Evolutionary conservation across 2,113 vertebrate genomes (phyloP), one percentile per base, ranked within the genome.

Genomic region (Lichenostomus cassidix): DNA sequence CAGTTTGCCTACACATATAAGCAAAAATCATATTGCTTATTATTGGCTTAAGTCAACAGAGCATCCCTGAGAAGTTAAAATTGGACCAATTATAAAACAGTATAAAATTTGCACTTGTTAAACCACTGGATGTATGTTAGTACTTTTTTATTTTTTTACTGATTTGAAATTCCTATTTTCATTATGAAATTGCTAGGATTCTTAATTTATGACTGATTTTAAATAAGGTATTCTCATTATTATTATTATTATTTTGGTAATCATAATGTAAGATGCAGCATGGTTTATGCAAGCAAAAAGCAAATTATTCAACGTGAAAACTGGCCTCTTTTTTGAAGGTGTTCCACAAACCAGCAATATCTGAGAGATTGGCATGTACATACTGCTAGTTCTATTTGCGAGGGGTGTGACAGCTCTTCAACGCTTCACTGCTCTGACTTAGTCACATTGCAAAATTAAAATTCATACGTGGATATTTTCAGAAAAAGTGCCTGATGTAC

Each of bases 401-500:
- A 93, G 92, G 91, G 44, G 22, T 64, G 94, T 97, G 94, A 93
- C 68, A 64, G 96, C 94, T 94, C 92, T 93, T 95, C 95, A 90
- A 55, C 44, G 27, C 94, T 89, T 96, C 59, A 52, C 96, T 95
- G 75, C 97, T 95, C 37, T 79, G 90, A 89, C 81, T 97, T 89
- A 96, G 96, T 97, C 80, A 95, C 94, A 90, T 91, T 91, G 91
- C 96, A 96, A 78, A 96, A 81, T 97, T 96, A 89, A 90, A 75
- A 94, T 96, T 97, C 96, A 90, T 95, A 96, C 50, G 97, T 96
- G 83, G 71, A 91, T 98, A 94, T 97, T 96, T 97, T 97, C 97
- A 97, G 98, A 97, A 97, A 95, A 98, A 98, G 98, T 99, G 98
- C 98, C 98, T 98, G 98, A 98, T 98, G 97, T 98, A 98, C 97